These are phyloP conservation scores for Drosophila quinaria DNA, from an alignment of 2,888 invertebrate species.

Conservation along the genomic window DNA sequence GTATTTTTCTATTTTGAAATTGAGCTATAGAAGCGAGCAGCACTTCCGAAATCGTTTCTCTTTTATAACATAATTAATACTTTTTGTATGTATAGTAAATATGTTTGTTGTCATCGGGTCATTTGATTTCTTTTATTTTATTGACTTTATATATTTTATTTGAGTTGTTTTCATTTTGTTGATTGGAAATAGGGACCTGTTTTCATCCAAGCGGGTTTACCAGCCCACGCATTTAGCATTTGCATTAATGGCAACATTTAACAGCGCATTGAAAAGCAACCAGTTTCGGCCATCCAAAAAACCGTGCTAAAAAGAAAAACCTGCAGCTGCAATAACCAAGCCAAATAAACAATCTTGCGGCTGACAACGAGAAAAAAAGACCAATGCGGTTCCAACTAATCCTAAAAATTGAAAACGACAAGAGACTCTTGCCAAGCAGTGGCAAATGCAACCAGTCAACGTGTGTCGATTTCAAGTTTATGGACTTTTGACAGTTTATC, in stretches of 20 bases:
- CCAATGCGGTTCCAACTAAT: constrained; percentile 3
- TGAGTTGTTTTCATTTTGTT: constrained; percentile 6
- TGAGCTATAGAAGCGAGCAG: constrained; percentile 9
- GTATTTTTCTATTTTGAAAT: not conserved
- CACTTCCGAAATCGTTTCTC: constrained; percentile 27
- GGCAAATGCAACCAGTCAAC: constrained; percentile 5
- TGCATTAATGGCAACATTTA: constrained; percentile 59
- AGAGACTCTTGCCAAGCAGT: constrained; percentile 15
- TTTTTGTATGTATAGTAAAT: not conserved
- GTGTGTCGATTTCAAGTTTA: constrained; percentile 51
- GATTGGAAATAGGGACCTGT: constrained; percentile 44
- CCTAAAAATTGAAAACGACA: not conserved
- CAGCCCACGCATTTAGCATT: constrained; percentile 58
- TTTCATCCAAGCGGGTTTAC: constrained; percentile 48
- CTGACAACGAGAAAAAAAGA: not conserved
- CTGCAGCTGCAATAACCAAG: constrained; percentile 43
- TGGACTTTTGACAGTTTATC: constrained; percentile 46
- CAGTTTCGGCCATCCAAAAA: constrained; percentile 55
- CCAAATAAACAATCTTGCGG: constrained; percentile 3
- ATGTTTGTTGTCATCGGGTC: not conserved
- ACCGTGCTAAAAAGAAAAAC: constrained; percentile 56
- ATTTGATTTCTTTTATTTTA: constrained; percentile 12
- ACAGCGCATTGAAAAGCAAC: constrained; percentile 49
- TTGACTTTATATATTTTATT: constrained; percentile 5
- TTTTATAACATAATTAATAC: not conserved